A percentile compares a stretch with the other conserved stretches of the same genome.
These are phyloP conservation scores for Campoletis sonorensis DNA, from an alignment of 1,140 invertebrate species.

Conservation along the genomic window DNA sequence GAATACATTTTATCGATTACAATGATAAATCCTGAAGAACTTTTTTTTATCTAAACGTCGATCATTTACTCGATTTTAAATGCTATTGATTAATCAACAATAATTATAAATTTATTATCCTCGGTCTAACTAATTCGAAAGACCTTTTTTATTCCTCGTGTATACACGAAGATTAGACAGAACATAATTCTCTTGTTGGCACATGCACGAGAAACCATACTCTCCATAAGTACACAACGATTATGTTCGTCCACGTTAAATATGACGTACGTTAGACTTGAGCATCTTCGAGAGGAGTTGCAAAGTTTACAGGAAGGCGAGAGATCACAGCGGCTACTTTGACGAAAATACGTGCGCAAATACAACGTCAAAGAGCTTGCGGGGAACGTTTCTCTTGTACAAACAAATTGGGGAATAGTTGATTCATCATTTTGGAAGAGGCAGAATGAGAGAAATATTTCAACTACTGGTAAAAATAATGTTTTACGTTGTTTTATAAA, in stretches of 20 bases:
- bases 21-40: too few species aligned
- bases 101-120: not conserved
- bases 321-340: slow-evolving; percentile 15
- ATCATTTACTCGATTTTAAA: too few species aligned
- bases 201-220: not conserved
- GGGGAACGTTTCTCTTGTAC: not conserved
- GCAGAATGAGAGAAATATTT: too few species aligned
- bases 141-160: not conserved
- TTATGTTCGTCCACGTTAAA: not conserved
- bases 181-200: not conserved
- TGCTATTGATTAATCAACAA: not conserved
- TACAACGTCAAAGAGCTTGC: slow-evolving; percentile 10
- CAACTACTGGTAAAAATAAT: too few species aligned
- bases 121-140: slow-evolving; percentile 6
- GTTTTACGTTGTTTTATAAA: too few species aligned
- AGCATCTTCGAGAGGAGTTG: too few species aligned
- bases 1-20: too few species aligned
- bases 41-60: too few species aligned
- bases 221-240: not conserved
- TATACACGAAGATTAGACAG: slow-evolving; percentile 13
- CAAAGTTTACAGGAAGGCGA: too few species aligned
- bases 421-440: slow-evolving; percentile 22
- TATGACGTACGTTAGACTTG: too few species aligned
- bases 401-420: slow-evolving; percentile 7
- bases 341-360: slow-evolving; percentile 15